A percentile compares a stretch with the other conserved stretches of the same genome.
Conservation (phyloP, 1,140 invertebrate species). For the Acyrthosiphon pisum region DNA sequence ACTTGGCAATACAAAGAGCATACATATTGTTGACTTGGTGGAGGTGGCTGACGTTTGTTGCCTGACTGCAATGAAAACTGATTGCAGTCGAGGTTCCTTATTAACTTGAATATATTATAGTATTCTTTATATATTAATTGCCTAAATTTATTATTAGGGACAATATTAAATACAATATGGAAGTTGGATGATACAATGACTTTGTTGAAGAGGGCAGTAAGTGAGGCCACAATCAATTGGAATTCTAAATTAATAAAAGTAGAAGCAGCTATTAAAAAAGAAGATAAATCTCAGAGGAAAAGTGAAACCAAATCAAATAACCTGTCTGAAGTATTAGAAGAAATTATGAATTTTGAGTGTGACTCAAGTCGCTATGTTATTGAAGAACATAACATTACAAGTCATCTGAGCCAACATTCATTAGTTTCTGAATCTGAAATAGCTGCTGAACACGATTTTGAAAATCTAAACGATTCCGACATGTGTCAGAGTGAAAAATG, state of each 20-base stretch:
- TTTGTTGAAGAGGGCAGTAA: constrained; percentile 70
- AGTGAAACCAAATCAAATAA: constrained; percentile 40
- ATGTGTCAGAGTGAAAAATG: neutral
- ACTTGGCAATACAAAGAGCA: too few species aligned
- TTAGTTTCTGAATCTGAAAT: constrained; percentile 45
- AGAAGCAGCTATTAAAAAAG: constrained; percentile 67
- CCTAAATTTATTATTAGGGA: neutral
- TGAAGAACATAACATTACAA: constrained; percentile 36
- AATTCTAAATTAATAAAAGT: constrained; percentile 67
- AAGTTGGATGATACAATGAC: constrained; percentile 72
- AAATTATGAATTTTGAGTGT: constrained; percentile 56
- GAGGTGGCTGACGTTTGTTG: too few species aligned
- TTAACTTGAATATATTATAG: neutral
- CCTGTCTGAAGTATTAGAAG: constrained; percentile 59
- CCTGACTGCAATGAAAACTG: neutral
- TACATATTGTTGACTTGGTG: too few species aligned
- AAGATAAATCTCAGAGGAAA: constrained; percentile 69
- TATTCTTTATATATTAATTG: neutral
- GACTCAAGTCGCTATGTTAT: neutral
- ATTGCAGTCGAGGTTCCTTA: neutral
- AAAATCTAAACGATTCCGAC: constrained; percentile 40
- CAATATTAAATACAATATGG: constrained; percentile 63
- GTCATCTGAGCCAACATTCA: constrained; percentile 36
- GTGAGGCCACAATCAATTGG: constrained; percentile 73
- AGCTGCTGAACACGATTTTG: constrained; percentile 48